Evolutionary conservation across 2,113 vertebrate genomes (phyloP).

Genomic region (Psittacus erithacus): DNA sequence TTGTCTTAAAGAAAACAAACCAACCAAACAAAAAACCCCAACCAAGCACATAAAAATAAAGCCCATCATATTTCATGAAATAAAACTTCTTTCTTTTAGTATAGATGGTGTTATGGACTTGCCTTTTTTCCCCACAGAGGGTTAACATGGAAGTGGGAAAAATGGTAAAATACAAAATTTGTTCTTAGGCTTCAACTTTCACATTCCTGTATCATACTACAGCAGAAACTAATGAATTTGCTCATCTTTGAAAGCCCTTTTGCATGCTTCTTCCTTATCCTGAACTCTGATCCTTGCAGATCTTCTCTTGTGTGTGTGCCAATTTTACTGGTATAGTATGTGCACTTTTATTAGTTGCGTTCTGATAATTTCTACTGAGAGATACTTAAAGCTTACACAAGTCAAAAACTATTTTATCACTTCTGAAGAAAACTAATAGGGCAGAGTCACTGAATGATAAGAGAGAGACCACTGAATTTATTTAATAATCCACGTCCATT

Average conservation of each 20-base stretch:
- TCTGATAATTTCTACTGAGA: slow-evolving; percentile 49
- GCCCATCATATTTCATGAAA: neutral
- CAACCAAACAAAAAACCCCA: neutral
- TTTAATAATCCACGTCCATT: slow-evolving; percentile 70
- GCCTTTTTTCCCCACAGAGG: neutral
- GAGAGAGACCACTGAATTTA: slow-evolving; percentile 62
- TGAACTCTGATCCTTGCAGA: slow-evolving; percentile 4
- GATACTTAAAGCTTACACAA: slow-evolving; percentile 44
- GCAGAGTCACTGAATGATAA: slow-evolving; percentile 49
- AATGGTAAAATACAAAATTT: slow-evolving; percentile 4
- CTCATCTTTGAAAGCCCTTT: slow-evolving; percentile 3
- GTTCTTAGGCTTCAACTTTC: slow-evolving; percentile 33
- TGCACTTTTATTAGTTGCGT: slow-evolving; percentile 50
- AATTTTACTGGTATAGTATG: slow-evolving; percentile 24
- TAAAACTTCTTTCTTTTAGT: neutral
- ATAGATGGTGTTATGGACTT: neutral
- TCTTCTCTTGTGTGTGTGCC: neutral
- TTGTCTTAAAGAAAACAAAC: neutral
- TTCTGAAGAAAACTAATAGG: slow-evolving; percentile 66
- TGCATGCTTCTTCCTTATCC: slow-evolving; percentile 28
- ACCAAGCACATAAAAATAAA: neutral
- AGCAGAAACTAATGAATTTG: slow-evolving; percentile 13
- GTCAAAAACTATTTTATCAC: slow-evolving; percentile 61
- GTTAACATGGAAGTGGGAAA: neutral
- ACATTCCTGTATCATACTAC: neutral